Conservation (phyloP, 2,797 vertebrate species). For the Anomalospiza imberbis region DNA sequence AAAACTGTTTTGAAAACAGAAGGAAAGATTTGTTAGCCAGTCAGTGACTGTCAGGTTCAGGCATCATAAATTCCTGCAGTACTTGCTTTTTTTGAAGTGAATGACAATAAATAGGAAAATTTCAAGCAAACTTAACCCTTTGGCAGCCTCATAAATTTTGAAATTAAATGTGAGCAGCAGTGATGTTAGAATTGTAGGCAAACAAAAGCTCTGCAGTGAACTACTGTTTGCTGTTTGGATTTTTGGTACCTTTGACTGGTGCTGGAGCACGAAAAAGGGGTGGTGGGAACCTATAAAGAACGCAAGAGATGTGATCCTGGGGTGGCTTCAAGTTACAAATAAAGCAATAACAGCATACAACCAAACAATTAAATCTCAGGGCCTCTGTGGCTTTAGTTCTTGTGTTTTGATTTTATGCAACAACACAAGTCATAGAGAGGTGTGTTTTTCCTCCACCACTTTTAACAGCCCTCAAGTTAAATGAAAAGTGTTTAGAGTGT, state of each 20-base stretch:
- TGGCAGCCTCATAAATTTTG: constrained; percentile 8
- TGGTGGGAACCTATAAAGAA: background rate
- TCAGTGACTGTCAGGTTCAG: background rate
- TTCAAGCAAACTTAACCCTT: constrained; percentile 28
- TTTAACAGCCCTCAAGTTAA: constrained; percentile 33
- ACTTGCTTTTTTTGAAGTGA: background rate
- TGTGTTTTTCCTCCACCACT: constrained; percentile 11
- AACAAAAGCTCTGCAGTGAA: background rate
- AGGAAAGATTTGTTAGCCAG: constrained; percentile 28
- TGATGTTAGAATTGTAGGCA: background rate
- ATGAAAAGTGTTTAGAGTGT: background rate
- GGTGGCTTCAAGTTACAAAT: constrained; percentile 1
- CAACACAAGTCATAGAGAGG: background rate
- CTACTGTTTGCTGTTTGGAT: background rate
- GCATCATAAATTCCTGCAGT: constrained; percentile 35
- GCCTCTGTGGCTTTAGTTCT: constrained; percentile 5
- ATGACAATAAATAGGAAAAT: background rate
- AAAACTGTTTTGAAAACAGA: constrained; percentile 55
- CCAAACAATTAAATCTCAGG: constrained; percentile 56
- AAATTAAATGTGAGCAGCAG: background rate
- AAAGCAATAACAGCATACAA: constrained; percentile 44
- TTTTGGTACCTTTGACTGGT: background rate
- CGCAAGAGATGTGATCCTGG: background rate
- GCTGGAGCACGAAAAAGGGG: background rate
- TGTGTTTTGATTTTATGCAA: constrained; percentile 36